Conservation (phyloP, 2,797 vertebrate species). For the Ispidina picta region DNA sequence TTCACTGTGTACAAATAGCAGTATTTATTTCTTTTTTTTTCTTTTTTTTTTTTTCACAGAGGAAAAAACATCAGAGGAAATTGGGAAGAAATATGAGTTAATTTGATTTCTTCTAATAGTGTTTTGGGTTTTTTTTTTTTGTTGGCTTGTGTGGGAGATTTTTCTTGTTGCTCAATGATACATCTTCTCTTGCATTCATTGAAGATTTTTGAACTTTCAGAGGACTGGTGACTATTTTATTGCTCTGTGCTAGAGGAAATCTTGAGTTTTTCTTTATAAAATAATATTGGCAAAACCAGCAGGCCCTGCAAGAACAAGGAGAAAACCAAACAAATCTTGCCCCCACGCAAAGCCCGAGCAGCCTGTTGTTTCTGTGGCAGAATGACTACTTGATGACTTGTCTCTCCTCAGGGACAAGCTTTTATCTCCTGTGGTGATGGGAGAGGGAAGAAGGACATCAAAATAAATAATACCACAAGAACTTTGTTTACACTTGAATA, state of each 20-base stretch:
- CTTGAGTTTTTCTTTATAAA: neutral
- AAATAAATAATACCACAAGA: neutral
- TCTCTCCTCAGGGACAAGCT: neutral
- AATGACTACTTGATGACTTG: neutral
- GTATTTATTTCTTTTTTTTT: too few species aligned
- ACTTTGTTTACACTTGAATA: neutral
- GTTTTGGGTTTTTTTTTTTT: neutral
- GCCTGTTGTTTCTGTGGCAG: neutral
- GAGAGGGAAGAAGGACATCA: neutral
- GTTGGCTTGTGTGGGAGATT: accelerated
- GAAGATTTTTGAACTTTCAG: neutral
- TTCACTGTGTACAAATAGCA: neutral
- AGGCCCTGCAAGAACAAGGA: neutral
- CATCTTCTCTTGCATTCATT: neutral
- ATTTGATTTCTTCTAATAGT: neutral
- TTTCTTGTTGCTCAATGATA: neutral
- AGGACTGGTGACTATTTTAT: neutral
- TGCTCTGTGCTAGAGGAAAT: neutral
- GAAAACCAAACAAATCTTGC: neutral
- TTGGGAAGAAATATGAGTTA: accelerated
- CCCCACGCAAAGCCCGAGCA: neutral
- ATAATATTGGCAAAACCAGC: neutral
- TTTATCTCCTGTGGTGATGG: neutral
- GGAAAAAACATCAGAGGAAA: neutral
- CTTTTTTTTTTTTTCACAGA: neutral